A percentile compares a stretch with the other conserved stretches of the same genome.
Evolutionary conservation across 2,113 vertebrate genomes (phyloP).

Genomic region (Paramisgurnus dabryanus): DNA sequence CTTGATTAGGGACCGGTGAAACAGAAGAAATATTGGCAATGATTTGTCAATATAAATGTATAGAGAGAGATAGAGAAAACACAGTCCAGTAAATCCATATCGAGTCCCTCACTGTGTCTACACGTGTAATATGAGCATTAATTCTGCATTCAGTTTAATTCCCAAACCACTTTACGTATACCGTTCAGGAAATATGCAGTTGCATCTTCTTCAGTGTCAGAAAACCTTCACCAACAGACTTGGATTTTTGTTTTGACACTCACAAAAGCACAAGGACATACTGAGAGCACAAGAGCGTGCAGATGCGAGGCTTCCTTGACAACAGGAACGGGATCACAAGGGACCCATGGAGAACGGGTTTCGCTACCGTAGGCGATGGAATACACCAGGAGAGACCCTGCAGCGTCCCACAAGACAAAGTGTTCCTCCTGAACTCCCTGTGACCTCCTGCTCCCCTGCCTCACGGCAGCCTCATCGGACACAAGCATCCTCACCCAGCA

Average conservation of each 20-base stretch:
- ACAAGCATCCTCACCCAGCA: slow-evolving; percentile 5
- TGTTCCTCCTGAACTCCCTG: slow-evolving; percentile 45
- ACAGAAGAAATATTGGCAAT: background rate
- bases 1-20: background rate
- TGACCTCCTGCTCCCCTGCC: slow-evolving; percentile 43
- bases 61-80: too few relatives aligned
- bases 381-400: slow-evolving; percentile 7
- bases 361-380: background rate
- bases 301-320: background rate
- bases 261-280: background rate
- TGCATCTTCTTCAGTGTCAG: too few relatives aligned
- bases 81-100: too few relatives aligned
- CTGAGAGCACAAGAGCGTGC: background rate
- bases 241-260: background rate
- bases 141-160: too few relatives aligned
- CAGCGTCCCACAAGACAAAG: slow-evolving; percentile 14
- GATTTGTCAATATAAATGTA: too few relatives aligned
- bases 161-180: too few relatives aligned
- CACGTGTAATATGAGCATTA: too few relatives aligned
- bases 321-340: slow-evolving; percentile 14
- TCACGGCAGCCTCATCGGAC: background rate
- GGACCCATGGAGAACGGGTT: slow-evolving; percentile 30
- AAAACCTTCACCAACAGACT: background rate
- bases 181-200: too few relatives aligned
- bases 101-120: too few relatives aligned